phyloP scores from a whole-genome alignment of 2,113 vertebrate genomes.

The Crotalus tigris region DNA sequence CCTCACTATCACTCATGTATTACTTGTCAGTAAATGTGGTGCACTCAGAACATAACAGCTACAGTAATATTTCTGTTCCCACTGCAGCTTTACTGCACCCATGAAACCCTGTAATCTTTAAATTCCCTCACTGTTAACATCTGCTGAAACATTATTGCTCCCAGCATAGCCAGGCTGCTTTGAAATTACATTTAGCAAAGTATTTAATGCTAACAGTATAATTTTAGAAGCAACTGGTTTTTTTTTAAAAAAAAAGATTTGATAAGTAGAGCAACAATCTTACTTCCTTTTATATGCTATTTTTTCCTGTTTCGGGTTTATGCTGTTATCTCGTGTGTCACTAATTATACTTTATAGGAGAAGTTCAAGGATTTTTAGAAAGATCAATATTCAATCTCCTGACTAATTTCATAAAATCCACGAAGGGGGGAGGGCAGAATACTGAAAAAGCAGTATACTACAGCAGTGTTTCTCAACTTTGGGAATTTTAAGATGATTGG shows the following conservation, averaged over 20 bases:
- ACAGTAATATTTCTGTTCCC: conserved; percentile 86
- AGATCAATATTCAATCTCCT: conserved; percentile 7
- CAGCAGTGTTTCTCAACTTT: not conserved
- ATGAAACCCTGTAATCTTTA: conserved; percentile 91
- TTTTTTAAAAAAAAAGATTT: conserved; percentile 58
- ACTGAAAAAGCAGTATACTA: conserved; percentile 26
- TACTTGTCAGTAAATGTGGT: conserved; percentile 76
- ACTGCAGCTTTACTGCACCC: conserved; percentile 90
- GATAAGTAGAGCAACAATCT: conserved; percentile 20
- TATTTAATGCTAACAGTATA: conserved; percentile 80
- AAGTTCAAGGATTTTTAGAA: not conserved
- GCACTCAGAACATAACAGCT: conserved; percentile 83
- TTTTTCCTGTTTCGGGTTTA: conserved; percentile 26
- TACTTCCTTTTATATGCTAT: conserved; percentile 39
- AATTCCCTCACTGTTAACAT: conserved; percentile 97
- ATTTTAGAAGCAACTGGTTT: conserved; percentile 70
- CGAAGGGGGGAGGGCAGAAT: not conserved
- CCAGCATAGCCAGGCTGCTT: conserved; percentile 83
- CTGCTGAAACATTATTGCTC: conserved; percentile 96
- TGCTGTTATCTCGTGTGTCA: conserved; percentile 4
- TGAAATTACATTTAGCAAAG: conserved; percentile 80
- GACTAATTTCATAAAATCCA: conserved; percentile 33
- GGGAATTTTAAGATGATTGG: not conserved
- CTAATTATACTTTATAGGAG: not conserved
- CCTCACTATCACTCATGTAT: conserved; percentile 76